Percentiles rank a stretch among this genome's conserved stretches.
Evolutionary conservation across 2,113 vertebrate genomes (phyloP).

Genomic region (Oryzias javanicus): DNA sequence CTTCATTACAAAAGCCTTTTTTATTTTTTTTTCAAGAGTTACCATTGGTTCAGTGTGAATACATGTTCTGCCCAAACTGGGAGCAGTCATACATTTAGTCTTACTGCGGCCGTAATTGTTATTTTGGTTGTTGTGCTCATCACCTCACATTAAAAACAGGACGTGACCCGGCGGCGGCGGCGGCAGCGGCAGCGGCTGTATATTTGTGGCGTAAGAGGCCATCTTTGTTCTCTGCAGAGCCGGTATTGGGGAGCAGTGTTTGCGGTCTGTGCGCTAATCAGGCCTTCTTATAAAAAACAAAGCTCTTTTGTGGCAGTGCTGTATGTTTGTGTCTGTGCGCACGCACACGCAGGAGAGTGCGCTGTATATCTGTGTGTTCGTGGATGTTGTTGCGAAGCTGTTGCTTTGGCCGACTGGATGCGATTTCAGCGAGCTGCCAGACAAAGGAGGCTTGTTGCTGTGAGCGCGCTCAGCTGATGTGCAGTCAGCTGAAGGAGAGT

Average conservation of each 20-base stretch:
- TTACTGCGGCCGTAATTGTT: too few species aligned
- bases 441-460: conserved; percentile 63
- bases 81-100: too few species aligned
- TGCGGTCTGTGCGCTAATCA: conserved; percentile 46
- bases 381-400: conserved; percentile 9
- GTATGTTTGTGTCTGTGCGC: conserved; percentile 7
- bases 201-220: background rate
- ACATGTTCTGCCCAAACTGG: too few species aligned
- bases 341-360: background rate
- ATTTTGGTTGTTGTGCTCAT: too few species aligned
- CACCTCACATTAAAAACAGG: too few species aligned
- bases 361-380: conserved; percentile 23
- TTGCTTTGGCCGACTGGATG: conserved; percentile 49
- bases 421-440: conserved; percentile 30
- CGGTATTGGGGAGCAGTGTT: conserved; percentile 14
- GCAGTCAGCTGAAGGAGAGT: conserved; percentile 59
- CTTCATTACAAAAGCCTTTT: too few species aligned
- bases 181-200: too few species aligned
- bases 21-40: too few species aligned
- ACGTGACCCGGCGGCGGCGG: too few species aligned
- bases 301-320: conserved; percentile 45
- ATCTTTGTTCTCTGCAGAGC: conserved; percentile 1
- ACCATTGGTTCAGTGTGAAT: too few species aligned
- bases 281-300: conserved; percentile 53
- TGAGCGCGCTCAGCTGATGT: conserved; percentile 55